Evolutionary conservation across 2,888 invertebrate species (phyloP).

Genomic region (Proisotoma minuta): DNA sequence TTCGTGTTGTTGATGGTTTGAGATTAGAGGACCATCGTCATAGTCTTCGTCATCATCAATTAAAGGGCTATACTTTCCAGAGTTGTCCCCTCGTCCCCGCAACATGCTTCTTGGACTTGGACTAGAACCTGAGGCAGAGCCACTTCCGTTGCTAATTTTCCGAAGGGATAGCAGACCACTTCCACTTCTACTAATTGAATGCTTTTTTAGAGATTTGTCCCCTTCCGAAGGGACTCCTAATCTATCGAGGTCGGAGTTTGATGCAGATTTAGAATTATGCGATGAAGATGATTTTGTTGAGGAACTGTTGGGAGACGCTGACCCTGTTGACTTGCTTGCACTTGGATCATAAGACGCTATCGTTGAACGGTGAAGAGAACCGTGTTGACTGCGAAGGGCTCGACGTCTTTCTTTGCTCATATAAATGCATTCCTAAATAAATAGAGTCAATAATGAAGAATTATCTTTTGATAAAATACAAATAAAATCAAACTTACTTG

Average conservation of each 20-base stretch:
- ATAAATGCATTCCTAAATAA: constrained; percentile 58
- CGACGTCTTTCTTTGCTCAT: constrained; percentile 62
- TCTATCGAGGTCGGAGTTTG: constrained; percentile 5
- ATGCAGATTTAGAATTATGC: constrained; percentile 10
- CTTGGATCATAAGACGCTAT: neutral
- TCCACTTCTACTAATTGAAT: neutral
- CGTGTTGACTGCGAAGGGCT: constrained; percentile 56
- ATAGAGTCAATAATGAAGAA: constrained; percentile 13
- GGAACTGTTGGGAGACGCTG: constrained; percentile 19
- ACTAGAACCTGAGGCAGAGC: too few relatives aligned
- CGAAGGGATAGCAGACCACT: constrained; percentile 3
- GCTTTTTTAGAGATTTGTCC: neutral
- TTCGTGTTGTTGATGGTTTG: too few relatives aligned
- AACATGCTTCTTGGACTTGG: neutral
- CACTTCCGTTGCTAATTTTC: neutral
- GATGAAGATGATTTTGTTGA: constrained; percentile 28
- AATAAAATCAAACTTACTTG: constrained; percentile 52
- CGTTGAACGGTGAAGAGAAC: constrained; percentile 46
- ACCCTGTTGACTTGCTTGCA: constrained; percentile 6
- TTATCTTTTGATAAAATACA: constrained; percentile 2
- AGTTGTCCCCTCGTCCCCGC: neutral
- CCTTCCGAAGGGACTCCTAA: neutral
- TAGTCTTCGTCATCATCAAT: constrained; percentile 29
- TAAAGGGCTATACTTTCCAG: constrained; percentile 6
- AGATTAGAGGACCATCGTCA: constrained; percentile 14